These are phyloP conservation scores for Chaenogobius annularis DNA, from an alignment of 2,113 vertebrate genomes.

Conservation along the genomic window DNA sequence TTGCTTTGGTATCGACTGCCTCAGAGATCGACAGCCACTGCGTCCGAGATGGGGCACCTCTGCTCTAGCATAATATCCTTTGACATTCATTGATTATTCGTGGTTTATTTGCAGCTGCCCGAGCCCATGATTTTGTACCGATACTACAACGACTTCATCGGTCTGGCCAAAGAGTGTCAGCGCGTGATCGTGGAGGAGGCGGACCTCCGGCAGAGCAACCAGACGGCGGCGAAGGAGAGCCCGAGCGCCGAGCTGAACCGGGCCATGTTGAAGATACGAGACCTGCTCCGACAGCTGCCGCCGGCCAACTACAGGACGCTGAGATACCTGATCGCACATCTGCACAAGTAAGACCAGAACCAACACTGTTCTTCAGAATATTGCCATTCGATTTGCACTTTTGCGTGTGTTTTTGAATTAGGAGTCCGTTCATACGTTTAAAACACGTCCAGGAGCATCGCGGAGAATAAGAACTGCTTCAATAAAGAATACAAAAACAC, in stretches of 20 bases:
- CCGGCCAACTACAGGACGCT: slow-evolving; percentile 87
- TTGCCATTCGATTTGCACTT: too few species aligned
- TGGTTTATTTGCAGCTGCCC: slow-evolving; percentile 80
- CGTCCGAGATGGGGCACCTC: too few species aligned
- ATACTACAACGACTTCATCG: slow-evolving; percentile 93
- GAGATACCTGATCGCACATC: slow-evolving; percentile 87
- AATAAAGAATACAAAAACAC: too few species aligned
- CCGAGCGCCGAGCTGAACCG: slow-evolving; percentile 82
- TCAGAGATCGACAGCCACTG: too few species aligned
- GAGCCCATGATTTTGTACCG: slow-evolving; percentile 93
- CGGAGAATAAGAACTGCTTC: too few species aligned
- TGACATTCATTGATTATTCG: neutral
- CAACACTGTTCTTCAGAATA: too few species aligned
- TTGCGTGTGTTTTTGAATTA: too few species aligned
- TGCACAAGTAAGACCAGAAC: slow-evolving; percentile 88
- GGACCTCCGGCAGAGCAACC: slow-evolving; percentile 62
- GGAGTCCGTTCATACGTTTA: too few species aligned
- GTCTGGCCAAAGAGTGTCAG: slow-evolving; percentile 91
- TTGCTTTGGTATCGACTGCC: too few species aligned
- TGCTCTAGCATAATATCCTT: too few species aligned
- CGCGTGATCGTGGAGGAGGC: slow-evolving; percentile 78
- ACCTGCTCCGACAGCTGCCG: slow-evolving; percentile 88
- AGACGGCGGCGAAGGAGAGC: slow-evolving; percentile 52
- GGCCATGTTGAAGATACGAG: slow-evolving; percentile 87
- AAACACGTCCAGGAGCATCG: too few species aligned